phyloP scores from a whole-genome alignment of 2,888 invertebrate species.

The Drosophila neotestacea region DNA sequence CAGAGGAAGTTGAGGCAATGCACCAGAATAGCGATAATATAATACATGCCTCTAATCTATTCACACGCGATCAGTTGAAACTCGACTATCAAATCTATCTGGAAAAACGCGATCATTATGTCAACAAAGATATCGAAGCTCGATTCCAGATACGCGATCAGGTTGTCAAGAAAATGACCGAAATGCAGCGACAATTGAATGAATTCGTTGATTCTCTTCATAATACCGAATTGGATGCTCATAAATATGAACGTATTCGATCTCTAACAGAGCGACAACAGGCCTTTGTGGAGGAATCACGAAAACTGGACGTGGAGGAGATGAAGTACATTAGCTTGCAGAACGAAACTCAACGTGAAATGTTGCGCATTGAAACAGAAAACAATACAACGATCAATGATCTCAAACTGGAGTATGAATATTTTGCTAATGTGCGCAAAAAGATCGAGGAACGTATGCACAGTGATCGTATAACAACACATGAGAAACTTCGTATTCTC shows the following conservation, averaged over 20 bases:
- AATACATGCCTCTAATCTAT: constrained; percentile 74
- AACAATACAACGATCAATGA: constrained; percentile 67
- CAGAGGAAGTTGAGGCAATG: constrained; percentile 56
- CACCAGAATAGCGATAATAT: constrained; percentile 76
- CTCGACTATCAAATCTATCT: constrained; percentile 71
- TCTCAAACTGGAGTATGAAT: constrained; percentile 75
- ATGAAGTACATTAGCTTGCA: constrained; percentile 33
- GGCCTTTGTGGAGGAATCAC: constrained; percentile 71
- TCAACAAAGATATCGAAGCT: constrained; percentile 73
- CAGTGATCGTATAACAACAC: constrained; percentile 60
- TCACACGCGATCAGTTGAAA: constrained; percentile 62
- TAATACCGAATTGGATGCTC: constrained; percentile 71
- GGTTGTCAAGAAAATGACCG: constrained; percentile 72
- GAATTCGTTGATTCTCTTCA: constrained; percentile 67
- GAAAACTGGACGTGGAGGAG: constrained; percentile 70
- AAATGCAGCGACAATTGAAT: constrained; percentile 69
- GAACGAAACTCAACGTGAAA: constrained; percentile 61
- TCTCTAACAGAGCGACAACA: constrained; percentile 76
- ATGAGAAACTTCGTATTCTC: constrained; percentile 75
- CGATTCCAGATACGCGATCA: constrained; percentile 77
- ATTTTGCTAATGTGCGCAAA: constrained; percentile 77
- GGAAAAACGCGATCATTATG: constrained; percentile 71
- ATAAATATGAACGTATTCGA: constrained; percentile 75
- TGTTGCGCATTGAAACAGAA: constrained; percentile 68
- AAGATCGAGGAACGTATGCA: constrained; percentile 73